These are phyloP conservation scores for Mastomys natalensis DNA, from an alignment of 2,113 vertebrate species.

Conservation along the genomic window DNA sequence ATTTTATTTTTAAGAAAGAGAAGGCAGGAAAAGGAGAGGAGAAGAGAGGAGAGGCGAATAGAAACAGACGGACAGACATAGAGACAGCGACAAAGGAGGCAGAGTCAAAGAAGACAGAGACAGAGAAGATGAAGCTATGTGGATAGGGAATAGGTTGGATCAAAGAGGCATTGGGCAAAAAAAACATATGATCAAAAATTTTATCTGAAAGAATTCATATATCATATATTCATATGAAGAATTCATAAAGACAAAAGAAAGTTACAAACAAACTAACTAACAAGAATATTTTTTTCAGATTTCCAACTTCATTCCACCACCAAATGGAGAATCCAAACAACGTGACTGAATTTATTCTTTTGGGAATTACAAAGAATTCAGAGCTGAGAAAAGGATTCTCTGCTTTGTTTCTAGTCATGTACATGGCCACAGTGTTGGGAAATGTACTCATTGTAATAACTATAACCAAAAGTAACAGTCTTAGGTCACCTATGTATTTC, in stretches of 20 bases:
- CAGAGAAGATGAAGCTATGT: neutral
- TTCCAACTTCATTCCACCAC: neutral
- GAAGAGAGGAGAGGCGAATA: neutral
- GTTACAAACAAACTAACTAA: neutral
- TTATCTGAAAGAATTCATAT: neutral
- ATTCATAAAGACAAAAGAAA: neutral
- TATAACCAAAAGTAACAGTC: neutral
- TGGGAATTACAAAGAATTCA: neutral
- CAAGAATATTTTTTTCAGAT: neutral
- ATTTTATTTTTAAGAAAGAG: neutral
- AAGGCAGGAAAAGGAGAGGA: neutral
- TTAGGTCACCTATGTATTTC: neutral
- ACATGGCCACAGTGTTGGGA: neutral
- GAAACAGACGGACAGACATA: too few species aligned
- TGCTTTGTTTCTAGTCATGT: conserved; percentile 40
- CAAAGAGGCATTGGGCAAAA: too few species aligned
- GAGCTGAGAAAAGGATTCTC: neutral
- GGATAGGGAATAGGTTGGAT: neutral
- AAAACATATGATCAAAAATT: neutral
- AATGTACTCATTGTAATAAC: conserved; percentile 42
- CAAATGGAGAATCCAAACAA: conserved; percentile 35
- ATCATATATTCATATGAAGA: too few species aligned
- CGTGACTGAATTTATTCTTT: conserved; percentile 53
- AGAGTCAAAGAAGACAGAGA: neutral
- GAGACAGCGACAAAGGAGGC: neutral